A percentile compares a stretch with the other conserved stretches of the same genome.
These are phyloP conservation scores for Glareola pratincola DNA, from an alignment of 2,113 vertebrate species.

Conservation along the genomic window DNA sequence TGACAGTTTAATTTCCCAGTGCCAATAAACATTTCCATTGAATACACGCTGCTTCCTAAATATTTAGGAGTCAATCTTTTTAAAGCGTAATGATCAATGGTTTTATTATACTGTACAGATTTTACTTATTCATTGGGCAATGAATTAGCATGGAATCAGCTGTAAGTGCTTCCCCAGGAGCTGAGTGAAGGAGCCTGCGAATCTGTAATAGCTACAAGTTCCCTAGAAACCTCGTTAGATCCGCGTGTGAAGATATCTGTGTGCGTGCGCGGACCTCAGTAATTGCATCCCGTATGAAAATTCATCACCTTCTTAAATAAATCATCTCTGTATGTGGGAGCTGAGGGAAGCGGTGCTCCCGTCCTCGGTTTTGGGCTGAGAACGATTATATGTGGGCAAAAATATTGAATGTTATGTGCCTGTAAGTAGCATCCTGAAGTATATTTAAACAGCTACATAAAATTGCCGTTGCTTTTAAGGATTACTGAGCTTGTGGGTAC, in stretches of 20 bases:
- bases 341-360: neutral
- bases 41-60: conserved; percentile 56
- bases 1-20: conserved; percentile 68
- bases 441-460: neutral
- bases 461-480: neutral
- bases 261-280: fast-evolving
- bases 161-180: conserved; percentile 32
- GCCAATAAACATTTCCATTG: conserved; percentile 63
- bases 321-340: neutral
- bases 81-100: conserved; percentile 50
- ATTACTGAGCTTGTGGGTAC: neutral
- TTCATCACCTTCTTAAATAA: conserved; percentile 15
- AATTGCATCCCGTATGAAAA: conserved; percentile 30
- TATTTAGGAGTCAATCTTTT: conserved; percentile 61
- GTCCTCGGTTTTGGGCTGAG: neutral
- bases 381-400: neutral
- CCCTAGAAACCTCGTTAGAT: conserved; percentile 11
- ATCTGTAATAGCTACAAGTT: conserved; percentile 17
- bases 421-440: neutral
- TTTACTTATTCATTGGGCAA: conserved; percentile 58
- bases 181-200: conserved; percentile 1
- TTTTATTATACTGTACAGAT: conserved; percentile 59
- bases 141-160: conserved; percentile 48
- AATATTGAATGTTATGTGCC: neutral
- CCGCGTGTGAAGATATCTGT: neutral